Evolutionary conservation across 2,888 invertebrate genomes (phyloP).

Genomic region (Herminia tarsipennalis): DNA sequence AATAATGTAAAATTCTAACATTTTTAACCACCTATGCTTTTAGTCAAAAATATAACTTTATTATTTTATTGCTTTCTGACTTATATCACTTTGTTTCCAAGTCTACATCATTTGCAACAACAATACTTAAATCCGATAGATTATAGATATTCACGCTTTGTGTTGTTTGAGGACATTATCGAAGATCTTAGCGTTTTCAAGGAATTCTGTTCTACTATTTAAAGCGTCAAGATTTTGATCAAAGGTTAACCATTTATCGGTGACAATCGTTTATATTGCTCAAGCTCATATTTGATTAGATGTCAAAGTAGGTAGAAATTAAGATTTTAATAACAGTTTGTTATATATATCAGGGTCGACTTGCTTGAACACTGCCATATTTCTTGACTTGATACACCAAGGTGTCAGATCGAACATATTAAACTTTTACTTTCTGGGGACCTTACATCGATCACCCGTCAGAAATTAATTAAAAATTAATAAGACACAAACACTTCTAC

Average conservation of each 20-base stretch:
- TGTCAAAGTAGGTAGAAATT: conserved; percentile 29
- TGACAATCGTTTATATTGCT: conserved; percentile 21
- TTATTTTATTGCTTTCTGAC: conserved; percentile 1
- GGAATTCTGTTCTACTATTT: conserved; percentile 30
- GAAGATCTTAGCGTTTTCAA: conserved; percentile 42
- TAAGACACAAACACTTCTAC: too few relatives aligned
- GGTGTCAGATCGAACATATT: too few relatives aligned
- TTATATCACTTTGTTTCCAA: conserved; percentile 13
- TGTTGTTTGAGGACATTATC: conserved; percentile 43
- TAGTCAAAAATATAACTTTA: too few relatives aligned
- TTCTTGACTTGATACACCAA: too few relatives aligned
- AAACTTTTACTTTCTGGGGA: too few relatives aligned
- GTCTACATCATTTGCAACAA: too few relatives aligned
- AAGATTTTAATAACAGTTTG: conserved; percentile 18
- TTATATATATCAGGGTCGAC: neutral
- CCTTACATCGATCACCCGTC: too few relatives aligned
- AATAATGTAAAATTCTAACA: conserved; percentile 1
- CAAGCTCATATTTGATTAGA: conserved; percentile 30
- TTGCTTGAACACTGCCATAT: too few relatives aligned
- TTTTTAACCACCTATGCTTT: neutral
- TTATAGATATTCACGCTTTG: conserved; percentile 42
- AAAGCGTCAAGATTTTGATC: conserved; percentile 34
- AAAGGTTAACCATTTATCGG: conserved; percentile 32
- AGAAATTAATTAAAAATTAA: too few relatives aligned
- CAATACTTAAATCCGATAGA: conserved; percentile 34